Evolutionary conservation across 2,113 vertebrate species (phyloP), one percentile per base, ranked within the genome.

Genomic region (Phaethornis superciliosus): DNA sequence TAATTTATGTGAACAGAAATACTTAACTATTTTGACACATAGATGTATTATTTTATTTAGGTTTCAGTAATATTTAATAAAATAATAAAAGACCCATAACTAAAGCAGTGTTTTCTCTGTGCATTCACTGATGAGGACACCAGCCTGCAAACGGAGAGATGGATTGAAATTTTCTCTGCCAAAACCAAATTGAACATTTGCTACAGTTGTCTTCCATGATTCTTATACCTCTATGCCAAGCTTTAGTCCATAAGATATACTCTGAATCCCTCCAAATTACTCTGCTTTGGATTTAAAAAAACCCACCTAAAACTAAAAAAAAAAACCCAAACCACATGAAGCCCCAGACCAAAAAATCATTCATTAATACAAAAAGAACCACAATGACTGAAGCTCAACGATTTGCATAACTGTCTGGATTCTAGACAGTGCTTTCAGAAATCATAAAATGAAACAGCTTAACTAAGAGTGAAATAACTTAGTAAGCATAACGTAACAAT

Each of bases 381-480:
- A 40, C 5, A 30, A 17, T 18, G n/a, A 76, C 30, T 82, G 49
- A 80, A 65, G 51, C 69, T 91, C 46, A 80, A 15, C 23, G 27
- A 69, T 80, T 93, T 82, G 54, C 15, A 28, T 72, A 82, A 68
- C 40, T 62, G 3, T 10, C 64, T 90, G 51, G 40, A 74, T 74
- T 89, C 78, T 74, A 76, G 74, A 74, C 37, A 62, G 55, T 15
- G 4, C 40, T 79, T 85, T 87, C 79, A 93, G 78, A 91, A 91
- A 93, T 44, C 15, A 10, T 56, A 35, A 79, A 40, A 83, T 62
- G 56, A 63, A 94, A 83, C 46, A 81, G 51, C 28, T 80, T 51
- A 83, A 72, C 42, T 93, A 54, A 65, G 8, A 88, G 2, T 32
- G 22, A 91, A 96, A 94, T 69, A 91, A 83, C 71, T 74, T 89